Conservation (phyloP, 2,888 invertebrate species). For the Tenodera sinensis region DNA sequence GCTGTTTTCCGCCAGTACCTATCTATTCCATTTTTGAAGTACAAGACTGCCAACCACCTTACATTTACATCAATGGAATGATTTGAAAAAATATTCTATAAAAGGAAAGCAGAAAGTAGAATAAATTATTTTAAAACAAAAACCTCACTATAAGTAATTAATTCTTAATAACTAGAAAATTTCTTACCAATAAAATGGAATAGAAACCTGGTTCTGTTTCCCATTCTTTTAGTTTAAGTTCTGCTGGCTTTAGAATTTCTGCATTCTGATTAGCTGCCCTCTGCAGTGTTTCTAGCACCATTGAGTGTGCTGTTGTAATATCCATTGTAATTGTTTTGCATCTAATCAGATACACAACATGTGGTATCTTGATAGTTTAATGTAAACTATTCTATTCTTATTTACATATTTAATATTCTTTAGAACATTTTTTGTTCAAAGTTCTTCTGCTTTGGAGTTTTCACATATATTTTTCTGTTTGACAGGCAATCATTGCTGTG, state of each 20-base stretch:
- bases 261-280: constrained; percentile 83
- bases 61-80: constrained; percentile 77
- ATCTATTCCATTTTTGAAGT: constrained; percentile 91
- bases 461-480: not conserved
- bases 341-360: not conserved
- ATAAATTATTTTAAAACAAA: not conserved
- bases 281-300: constrained; percentile 72
- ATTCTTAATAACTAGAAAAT: not conserved
- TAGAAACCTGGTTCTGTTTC: constrained; percentile 88
- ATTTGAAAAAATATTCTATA: constrained; percentile 70
- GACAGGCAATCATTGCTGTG: not conserved
- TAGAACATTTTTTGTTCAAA: not conserved
- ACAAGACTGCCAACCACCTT: constrained; percentile 88
- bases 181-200: constrained; percentile 70
- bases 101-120: constrained; percentile 31
- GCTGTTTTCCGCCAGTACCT: constrained; percentile 85
- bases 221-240: constrained; percentile 82
- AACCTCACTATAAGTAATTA: too few relatives aligned
- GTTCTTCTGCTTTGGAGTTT: not conserved
- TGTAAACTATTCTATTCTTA: not conserved
- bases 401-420: not conserved
- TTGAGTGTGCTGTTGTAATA: constrained; percentile 33
- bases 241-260: constrained; percentile 80
- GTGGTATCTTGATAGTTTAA: not conserved
- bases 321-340: constrained; percentile 23